Percentiles rank a stretch among this genome's conserved stretches.
These are phyloP conservation scores for Sarcoramphus papa DNA, from an alignment of 2,797 vertebrate species.

Conservation along the genomic window DNA sequence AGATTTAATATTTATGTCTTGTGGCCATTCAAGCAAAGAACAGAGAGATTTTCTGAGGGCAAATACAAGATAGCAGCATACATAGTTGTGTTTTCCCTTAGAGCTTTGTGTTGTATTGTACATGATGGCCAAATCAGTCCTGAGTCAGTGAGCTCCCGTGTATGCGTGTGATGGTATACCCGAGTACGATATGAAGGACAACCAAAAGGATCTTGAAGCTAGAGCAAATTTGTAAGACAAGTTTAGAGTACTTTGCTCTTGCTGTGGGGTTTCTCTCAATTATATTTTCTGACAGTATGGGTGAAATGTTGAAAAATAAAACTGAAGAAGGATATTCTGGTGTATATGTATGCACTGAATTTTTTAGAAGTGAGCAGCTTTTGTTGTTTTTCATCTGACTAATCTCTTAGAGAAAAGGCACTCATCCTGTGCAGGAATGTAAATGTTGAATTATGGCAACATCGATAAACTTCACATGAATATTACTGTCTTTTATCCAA, in stretches of 20 bases:
- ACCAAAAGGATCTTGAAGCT: background rate
- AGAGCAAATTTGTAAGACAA: background rate
- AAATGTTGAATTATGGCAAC: background rate
- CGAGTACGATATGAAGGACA: background rate
- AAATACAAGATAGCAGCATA: background rate
- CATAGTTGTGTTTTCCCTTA: background rate
- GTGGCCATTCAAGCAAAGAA: background rate
- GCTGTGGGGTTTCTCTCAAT: background rate
- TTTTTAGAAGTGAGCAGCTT: background rate
- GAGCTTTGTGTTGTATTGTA: background rate
- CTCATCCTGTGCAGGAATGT: background rate
- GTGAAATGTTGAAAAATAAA: background rate
- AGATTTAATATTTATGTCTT: conserved; percentile 2
- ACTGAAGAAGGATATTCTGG: background rate
- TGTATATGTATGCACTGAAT: background rate
- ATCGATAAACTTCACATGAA: background rate
- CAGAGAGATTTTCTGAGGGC: background rate
- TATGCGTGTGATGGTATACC: background rate
- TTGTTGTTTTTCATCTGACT: background rate
- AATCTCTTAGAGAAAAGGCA: background rate
- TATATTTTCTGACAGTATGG: background rate
- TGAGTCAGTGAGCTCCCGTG: background rate
- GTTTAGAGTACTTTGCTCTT: background rate
- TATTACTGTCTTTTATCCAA: background rate
- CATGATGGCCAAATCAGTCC: background rate